Conservation (phyloP, 1,140 invertebrate genomes). For the Aphelenchoides fujianensis region DNA sequence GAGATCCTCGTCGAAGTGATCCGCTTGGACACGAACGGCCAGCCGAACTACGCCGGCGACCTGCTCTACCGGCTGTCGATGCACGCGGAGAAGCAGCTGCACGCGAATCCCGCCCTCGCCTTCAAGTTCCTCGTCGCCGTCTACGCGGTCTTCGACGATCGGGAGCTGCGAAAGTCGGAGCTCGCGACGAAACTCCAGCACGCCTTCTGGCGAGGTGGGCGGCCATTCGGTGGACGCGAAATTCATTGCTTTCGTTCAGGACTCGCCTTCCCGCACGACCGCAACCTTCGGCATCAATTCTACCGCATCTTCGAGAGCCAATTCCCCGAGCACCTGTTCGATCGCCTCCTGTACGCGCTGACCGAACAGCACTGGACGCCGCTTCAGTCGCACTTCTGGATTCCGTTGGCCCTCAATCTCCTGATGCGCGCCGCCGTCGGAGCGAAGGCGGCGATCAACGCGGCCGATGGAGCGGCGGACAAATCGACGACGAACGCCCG, state of each 20-base stretch:
- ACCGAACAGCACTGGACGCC: slow-evolving; percentile 17
- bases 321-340: slow-evolving; percentile 14
- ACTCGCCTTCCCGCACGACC: not conserved
- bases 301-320: slow-evolving; percentile 13
- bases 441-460: not conserved
- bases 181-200: slow-evolving; percentile 2
- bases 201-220: slow-evolving; percentile 8
- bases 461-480: not conserved
- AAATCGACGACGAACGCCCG: not conserved
- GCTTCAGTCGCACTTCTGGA: not conserved
- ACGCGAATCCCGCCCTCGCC: not conserved
- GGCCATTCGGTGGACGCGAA: not conserved
- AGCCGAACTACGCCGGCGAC: not conserved
- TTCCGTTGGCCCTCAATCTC: not conserved
- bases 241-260: slow-evolving; percentile 5
- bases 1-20: not conserved
- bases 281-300: not conserved
- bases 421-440: not conserved
- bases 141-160: slow-evolving; percentile 3
- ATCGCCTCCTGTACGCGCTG: slow-evolving; percentile 2
- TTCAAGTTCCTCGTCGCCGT: slow-evolving; percentile 3
- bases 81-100: not conserved
- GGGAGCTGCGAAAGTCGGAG: slow-evolving; percentile 3
- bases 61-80: not conserved
- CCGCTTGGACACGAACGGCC: slow-evolving; percentile 1